Evolutionary conservation across 2,113 vertebrate species (phyloP).

Genomic region (Megaceryle torquata): DNA sequence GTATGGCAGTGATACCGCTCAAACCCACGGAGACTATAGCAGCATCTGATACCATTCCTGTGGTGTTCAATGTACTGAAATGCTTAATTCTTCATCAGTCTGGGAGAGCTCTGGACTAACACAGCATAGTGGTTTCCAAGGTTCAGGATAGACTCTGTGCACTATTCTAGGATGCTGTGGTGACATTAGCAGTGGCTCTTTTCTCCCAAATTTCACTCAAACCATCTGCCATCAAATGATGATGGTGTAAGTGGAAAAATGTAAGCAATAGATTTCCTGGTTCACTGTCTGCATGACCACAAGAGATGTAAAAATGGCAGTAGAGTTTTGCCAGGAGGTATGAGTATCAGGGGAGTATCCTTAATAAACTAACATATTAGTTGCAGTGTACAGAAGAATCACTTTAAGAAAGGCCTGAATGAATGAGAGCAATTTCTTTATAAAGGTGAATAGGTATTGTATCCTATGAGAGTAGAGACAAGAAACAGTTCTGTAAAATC

Average conservation of each 20-base stretch:
- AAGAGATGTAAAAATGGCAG: slow-evolving; percentile 36
- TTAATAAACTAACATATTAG: background rate
- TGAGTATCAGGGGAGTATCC: background rate
- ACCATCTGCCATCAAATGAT: slow-evolving; percentile 66
- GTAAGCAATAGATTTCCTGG: slow-evolving; percentile 26
- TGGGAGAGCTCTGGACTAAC: background rate
- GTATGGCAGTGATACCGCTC: background rate
- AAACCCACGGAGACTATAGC: background rate
- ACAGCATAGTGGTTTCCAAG: background rate
- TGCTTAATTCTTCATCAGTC: accelerated
- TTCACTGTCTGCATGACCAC: slow-evolving; percentile 58
- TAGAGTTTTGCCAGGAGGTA: slow-evolving; percentile 13
- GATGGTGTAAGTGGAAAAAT: slow-evolving; percentile 36
- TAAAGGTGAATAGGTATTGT: background rate
- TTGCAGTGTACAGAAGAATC: background rate
- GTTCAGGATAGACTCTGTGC: background rate
- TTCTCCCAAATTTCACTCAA: slow-evolving; percentile 42
- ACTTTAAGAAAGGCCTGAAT: slow-evolving; percentile 6
- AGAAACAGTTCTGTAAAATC: slow-evolving; percentile 22
- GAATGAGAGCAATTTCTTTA: background rate
- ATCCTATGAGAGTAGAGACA: background rate
- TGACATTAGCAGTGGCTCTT: slow-evolving; percentile 62
- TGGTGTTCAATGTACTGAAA: accelerated
- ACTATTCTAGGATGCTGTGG: no score
- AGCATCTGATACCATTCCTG: background rate